Base-by-base conservation (phyloP, 2,113 vertebrate genomes). In the Oenanthe oenanthe region DNA sequence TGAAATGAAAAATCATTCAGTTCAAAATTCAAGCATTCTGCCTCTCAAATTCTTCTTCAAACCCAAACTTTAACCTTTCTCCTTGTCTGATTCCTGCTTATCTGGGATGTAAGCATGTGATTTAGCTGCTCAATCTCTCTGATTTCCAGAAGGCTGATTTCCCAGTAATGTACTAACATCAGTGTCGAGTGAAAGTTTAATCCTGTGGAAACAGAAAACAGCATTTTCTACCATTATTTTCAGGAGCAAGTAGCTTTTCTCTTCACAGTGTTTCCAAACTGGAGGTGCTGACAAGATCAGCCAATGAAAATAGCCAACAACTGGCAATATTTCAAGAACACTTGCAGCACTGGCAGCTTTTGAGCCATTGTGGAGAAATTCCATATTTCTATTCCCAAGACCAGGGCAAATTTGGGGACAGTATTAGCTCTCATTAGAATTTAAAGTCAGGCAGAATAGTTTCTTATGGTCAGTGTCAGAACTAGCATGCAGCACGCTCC, bases 1-100 rank as follows among this genome's bases (percentile, higher is more conserved):
- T 92, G 43, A 96, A 96, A 93, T 82, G 40, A 94, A 93, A 92
- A 94, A 61, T 78, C 57, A 73, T 96, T 93, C 66, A 56, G 31
- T 90, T 42, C 47, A 54, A 88, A 87, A 88, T 77, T 93, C 54
- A 91, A 54, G 58, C 15, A 67, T 36, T 67, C 62, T n/a, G 8
- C 20, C 29, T 88, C 66, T 71, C 31, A 66, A 94, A 79, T 54
- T 7, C 28, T 87, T 71, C 57, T 75, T 62, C 45, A 89, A 80
- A 72, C 3, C n/a, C 31, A 72, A 25, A 54, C 29, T 82, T 72
- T 82, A 91, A 70, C 34, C 34, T 65, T 79, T 15, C 20, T 29
- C 22, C 21, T 87, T 31, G 28, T 91, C 58, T 79, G 20, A 8
- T 54, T 21, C 32, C 13, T 78, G 3, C 7, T 82, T 79, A 54